phyloP scores from a whole-genome alignment of 2,797 vertebrate species.

The Gallirallus australis region DNA sequence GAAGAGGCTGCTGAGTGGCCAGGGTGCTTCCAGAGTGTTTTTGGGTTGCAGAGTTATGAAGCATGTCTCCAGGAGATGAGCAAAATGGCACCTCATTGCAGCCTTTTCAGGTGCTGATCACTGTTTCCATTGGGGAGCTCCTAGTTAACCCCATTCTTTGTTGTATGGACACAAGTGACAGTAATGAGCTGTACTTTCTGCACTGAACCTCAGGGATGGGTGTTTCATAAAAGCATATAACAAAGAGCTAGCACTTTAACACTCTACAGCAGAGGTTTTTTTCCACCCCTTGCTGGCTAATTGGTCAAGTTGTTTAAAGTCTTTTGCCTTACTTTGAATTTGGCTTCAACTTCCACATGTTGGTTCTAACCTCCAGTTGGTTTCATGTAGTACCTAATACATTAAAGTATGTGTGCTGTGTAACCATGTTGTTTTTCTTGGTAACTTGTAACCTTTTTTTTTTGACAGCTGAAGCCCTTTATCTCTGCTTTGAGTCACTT shows the following conservation, averaged over 20 bases:
- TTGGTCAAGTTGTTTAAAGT: not conserved
- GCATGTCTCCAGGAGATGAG: not conserved
- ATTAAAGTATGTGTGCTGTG: not conserved
- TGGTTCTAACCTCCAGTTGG: not conserved
- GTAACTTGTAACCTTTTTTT: not conserved
- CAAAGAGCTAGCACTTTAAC: not conserved
- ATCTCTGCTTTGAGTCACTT: not conserved
- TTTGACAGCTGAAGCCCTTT: not conserved
- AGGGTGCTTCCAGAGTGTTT: not conserved
- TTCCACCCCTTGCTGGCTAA: not conserved
- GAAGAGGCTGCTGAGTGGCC: not conserved
- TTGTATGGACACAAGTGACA: not conserved
- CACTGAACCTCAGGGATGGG: not conserved
- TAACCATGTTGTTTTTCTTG: not conserved
- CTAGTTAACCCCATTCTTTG: not conserved
- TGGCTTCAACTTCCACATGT: not conserved
- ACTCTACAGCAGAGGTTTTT: not conserved
- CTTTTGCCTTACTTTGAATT: not conserved
- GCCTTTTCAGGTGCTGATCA: not conserved
- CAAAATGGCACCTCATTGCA: not conserved
- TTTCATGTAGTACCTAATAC: not conserved
- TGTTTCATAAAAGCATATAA: not conserved
- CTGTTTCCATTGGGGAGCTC: not conserved
- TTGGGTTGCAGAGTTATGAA: not conserved
- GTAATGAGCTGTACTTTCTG: not conserved